Evolutionary conservation across 2,797 vertebrate species (phyloP).

Genomic region (Manis pentadactyla): DNA sequence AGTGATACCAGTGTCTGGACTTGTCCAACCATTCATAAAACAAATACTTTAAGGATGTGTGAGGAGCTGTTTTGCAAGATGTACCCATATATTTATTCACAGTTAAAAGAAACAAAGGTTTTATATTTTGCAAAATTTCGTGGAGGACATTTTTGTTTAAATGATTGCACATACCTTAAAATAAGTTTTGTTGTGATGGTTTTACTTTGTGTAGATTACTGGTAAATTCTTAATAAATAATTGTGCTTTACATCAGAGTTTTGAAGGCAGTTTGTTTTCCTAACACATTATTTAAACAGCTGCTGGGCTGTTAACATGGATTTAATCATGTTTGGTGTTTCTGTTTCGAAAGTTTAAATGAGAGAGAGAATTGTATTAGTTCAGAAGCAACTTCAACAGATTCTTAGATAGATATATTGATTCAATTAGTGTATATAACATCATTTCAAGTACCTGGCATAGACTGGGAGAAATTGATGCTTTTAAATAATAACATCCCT

Average conservation of each 20-base stretch:
- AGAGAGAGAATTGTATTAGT: conserved; percentile 13
- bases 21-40: not conserved
- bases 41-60: not conserved
- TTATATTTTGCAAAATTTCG: conserved; percentile 19
- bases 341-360: conserved; percentile 62
- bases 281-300: conserved; percentile 65
- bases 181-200: conserved; percentile 44
- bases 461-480: conserved; percentile 23
- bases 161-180: conserved; percentile 5
- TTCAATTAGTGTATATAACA: conserved; percentile 46
- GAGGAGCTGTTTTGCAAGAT: not conserved
- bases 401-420: conserved; percentile 59
- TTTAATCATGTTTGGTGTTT: conserved; percentile 69
- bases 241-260: conserved; percentile 48
- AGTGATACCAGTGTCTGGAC: not conserved
- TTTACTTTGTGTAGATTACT: conserved; percentile 52
- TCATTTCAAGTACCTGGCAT: conserved; percentile 34
- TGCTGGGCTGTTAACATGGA: conserved; percentile 50
- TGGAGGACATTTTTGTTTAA: not conserved
- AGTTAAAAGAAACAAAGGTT: conserved; percentile 19
- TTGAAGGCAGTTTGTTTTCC: conserved; percentile 61
- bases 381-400: conserved; percentile 50
- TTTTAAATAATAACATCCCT: conserved; percentile 22
- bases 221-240: conserved; percentile 49
- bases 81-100: not conserved